These are phyloP conservation scores for Montipora capitata DNA, from an alignment of 92 coral and sea anemone species.

Conservation along the genomic window DNA sequence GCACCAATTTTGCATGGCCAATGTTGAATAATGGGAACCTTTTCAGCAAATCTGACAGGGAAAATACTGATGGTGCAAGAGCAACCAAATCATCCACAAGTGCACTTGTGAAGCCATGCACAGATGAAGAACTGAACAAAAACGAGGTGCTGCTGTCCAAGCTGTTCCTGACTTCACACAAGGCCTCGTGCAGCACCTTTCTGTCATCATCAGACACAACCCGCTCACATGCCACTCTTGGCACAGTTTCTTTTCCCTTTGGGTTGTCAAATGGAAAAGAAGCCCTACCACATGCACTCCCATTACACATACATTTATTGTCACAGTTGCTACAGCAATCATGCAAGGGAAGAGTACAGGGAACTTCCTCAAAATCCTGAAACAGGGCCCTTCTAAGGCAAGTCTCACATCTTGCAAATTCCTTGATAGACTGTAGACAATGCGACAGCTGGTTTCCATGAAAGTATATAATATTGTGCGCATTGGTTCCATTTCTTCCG, in stretches of 20 bases:
- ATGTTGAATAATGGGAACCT: slow-evolving; percentile 18
- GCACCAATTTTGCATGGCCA: slow-evolving; percentile 28
- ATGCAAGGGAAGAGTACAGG: slow-evolving; percentile 14
- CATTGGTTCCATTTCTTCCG: slow-evolving; percentile 7
- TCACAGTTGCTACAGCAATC: slow-evolving; percentile 48
- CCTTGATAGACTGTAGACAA: background rate
- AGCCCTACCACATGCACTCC: slow-evolving; percentile 10
- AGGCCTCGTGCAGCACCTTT: slow-evolving; percentile 6
- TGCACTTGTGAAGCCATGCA: slow-evolving; percentile 40
- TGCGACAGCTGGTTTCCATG: slow-evolving; percentile 55
- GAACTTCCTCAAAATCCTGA: slow-evolving; percentile 9
- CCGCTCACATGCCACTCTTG: slow-evolving; percentile 8
- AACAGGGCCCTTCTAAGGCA: slow-evolving; percentile 2
- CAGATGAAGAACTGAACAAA: slow-evolving; percentile 11
- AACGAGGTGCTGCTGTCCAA: background rate
- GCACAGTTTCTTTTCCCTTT: background rate
- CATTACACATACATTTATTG: slow-evolving; percentile 29
- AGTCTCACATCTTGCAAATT: slow-evolving; percentile 7
- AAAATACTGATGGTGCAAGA: slow-evolving; percentile 15
- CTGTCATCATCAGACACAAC: slow-evolving; percentile 15
- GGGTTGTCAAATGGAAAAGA: slow-evolving; percentile 27
- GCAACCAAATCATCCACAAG: slow-evolving; percentile 31
- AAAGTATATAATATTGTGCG: slow-evolving; percentile 27
- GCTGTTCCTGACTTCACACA: slow-evolving; percentile 22
- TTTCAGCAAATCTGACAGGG: slow-evolving; percentile 29